Evolutionary conservation across 2,888 invertebrate genomes (phyloP), one percentile per base, ranked within the genome.

Genomic region (Phasia obesa): DNA sequence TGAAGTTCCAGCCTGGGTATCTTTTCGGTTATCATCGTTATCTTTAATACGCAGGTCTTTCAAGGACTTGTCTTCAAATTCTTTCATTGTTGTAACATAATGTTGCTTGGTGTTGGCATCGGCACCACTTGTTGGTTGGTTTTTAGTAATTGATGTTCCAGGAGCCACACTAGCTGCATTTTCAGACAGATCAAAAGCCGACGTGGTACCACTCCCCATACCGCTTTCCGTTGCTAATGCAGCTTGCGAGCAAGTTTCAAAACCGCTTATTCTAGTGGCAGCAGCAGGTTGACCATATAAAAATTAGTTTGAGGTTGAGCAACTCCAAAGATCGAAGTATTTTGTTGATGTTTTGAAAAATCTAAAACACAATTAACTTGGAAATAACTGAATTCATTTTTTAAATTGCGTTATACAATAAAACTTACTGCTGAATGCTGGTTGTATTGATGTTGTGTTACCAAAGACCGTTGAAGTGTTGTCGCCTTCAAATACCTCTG

Each of bases 81-180:
- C 98, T 92, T 98, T 98, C 99, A 99, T 99, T 78, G 97, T 97
- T 0, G 98, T 98, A 81, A 99, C 99, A 90, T 99, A 99, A 89
- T 98, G 97, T 90, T 98, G 98, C 87, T 97, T 95, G 0, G 98
- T 99, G 87, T 94, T 97, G 85, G 97, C 96, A 88, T 99, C 99
- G 0, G 95, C 96, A 2, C 98, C 97, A 31, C 95, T 94, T 0
- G 96, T 95, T 0, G 97, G 96, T 86, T 93, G 94, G 91, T 98
- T 99, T 90, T 99, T 98, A 1, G 86, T 90, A 1, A 96, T 93
- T 0, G 94, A 94, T 0, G 97, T 96, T 2, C 97, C 97, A 0
- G 88, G 31, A 82, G 88, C 87, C 7, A 87, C 88, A 2, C 86
- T 86, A 0, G 85, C 85, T 17, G 88, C 88, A 53, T 87, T 88